Evolutionary conservation across 2,797 vertebrate genomes (phyloP).

Genomic region (Acrossocheilus fasciatus): DNA sequence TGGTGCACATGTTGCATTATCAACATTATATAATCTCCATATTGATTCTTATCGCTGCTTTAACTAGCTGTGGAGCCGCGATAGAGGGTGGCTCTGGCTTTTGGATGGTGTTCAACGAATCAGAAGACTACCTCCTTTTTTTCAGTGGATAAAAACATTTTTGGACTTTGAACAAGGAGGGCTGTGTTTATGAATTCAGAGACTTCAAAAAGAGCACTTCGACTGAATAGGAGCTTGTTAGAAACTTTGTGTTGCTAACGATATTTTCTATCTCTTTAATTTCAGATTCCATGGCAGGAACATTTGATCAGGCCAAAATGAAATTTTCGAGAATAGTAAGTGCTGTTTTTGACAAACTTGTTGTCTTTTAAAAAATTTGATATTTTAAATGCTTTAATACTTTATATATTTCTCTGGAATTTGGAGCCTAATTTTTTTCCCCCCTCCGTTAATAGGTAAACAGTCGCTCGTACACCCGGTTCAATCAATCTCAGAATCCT

Average conservation of each 20-base stretch:
- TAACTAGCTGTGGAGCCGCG: conserved; percentile 34
- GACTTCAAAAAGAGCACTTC: conserved; percentile 9
- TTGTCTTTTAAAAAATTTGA: neutral
- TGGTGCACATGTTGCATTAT: neutral
- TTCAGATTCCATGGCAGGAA: conserved; percentile 59
- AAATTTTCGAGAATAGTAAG: conserved; percentile 82
- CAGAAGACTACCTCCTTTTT: neutral
- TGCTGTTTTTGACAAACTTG: neutral
- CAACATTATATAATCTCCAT: neutral
- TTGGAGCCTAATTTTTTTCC: neutral
- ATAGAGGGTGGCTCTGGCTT: conserved; percentile 24
- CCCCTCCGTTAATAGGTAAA: conserved; percentile 75
- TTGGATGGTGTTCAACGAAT: conserved; percentile 32
- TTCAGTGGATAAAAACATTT: neutral
- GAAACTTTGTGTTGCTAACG: neutral
- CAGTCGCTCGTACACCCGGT: conserved; percentile 84
- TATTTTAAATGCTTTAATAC: neutral
- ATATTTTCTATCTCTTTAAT: neutral
- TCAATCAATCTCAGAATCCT: conserved; percentile 82
- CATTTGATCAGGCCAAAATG: conserved; percentile 81
- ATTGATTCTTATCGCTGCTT: conserved; percentile 37
- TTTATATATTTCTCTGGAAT: neutral
- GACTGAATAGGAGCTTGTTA: neutral
- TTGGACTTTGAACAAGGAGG: conserved; percentile 31
- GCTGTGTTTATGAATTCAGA: conserved; percentile 25